Evolutionary conservation across 2,113 vertebrate species (phyloP), one percentile per base, ranked within the genome.

Genomic region (Eretmochelys imbricata): DNA sequence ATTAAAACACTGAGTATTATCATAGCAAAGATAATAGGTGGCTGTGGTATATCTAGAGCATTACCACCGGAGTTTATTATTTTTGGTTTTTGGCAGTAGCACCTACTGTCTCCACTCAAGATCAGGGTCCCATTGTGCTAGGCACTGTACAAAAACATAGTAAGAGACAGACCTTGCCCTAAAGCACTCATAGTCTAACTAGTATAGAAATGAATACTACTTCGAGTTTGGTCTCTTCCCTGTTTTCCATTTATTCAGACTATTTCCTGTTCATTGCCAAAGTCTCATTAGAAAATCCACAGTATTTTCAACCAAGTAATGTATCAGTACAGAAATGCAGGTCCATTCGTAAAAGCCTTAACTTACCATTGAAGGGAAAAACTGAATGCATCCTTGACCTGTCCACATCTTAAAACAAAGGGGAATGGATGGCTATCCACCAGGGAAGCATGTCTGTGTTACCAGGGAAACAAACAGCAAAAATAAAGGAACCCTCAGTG

Each of bases 401-500:
- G 49, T 16, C 93, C 91, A 91, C 87, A 90, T 87, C 80, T 90
- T 53, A 9, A 79, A 50, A 75, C 72, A 88, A 57, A 84, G 42
- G 24, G 1, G 89, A 90, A 95, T 89, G 50, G 89, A 93, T 86
- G 88, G 57, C 92, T 91, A 95, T 92, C 91, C 91, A 93, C 95
- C 96, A 97, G 90, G 93, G 89, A 91, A 91, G 91, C 94, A 95
- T 96, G 95, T 96, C 94, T 97, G 95, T 97, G 96, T 97, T 96
- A 97, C 97, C 95, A 97, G 65, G 96, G 97, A 96, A 96, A 97
- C 94, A 97, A 97, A 97, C 59, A 93, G 92, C 7, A 2, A 88
- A 88, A 76, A 95, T 87, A 97, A 95, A 97, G 95, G 95, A 96
- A 97, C 90, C 94, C 92, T 95, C 75, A 92, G 92, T 95, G 89